Conservation (phyloP, 2,888 invertebrate species). For the Sphecodes monilicornis region DNA sequence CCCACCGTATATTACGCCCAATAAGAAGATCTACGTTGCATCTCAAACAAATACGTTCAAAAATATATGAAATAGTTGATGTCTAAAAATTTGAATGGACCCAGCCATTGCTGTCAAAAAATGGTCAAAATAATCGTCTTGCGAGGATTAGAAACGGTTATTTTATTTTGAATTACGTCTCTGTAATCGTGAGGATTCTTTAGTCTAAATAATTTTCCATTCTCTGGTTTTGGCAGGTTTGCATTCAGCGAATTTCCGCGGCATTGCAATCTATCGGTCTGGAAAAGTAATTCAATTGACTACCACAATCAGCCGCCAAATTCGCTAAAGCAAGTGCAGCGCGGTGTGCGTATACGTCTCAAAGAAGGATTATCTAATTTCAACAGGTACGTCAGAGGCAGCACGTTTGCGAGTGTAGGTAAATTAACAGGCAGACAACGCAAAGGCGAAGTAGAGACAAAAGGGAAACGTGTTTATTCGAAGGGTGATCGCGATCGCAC, state of each 20-base stretch:
- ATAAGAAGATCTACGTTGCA: too few relatives aligned
- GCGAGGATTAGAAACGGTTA: background rate
- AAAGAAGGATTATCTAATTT: constrained; percentile 14
- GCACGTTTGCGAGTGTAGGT: background rate
- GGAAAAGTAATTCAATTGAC: constrained; percentile 2
- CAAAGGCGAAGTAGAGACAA: constrained; percentile 31
- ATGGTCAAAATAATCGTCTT: too few relatives aligned
- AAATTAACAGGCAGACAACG: constrained; percentile 25
- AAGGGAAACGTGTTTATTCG: constrained; percentile 49
- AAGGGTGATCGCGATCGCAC: constrained; percentile 63
- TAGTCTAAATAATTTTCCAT: background rate
- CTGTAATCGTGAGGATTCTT: background rate
- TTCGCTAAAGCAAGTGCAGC: background rate
- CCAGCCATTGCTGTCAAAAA: too few relatives aligned
- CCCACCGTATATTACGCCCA: too few relatives aligned
- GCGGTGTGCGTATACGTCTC: background rate
- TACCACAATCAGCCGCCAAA: background rate
- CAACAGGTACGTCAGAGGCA: constrained; percentile 25
- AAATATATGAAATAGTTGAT: too few relatives aligned
- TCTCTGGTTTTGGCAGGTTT: background rate
- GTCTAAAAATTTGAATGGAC: too few relatives aligned
- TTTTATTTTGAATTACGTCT: background rate
- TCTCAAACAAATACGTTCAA: too few relatives aligned
- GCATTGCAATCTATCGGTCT: background rate
- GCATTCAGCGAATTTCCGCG: background rate